Conservation (phyloP, 2,797 vertebrate species). For the Spinibarbus caldwelli region DNA sequence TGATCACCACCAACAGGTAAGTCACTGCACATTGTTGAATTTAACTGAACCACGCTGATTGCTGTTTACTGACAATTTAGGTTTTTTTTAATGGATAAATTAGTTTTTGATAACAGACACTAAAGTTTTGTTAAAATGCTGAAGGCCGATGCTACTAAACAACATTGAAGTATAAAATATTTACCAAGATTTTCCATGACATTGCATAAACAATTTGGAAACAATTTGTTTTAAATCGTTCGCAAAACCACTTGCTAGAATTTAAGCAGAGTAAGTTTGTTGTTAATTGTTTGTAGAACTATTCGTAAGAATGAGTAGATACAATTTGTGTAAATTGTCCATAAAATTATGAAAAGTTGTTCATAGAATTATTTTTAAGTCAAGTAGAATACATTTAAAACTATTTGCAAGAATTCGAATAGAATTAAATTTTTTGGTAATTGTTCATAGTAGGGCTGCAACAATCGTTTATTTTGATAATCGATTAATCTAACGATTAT, state of each 20-base stretch:
- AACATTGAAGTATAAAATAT: not conserved
- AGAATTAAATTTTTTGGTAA: not conserved
- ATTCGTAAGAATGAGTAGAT: not conserved
- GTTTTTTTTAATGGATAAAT: not conserved
- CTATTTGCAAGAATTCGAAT: not conserved
- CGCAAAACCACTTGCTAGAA: not conserved
- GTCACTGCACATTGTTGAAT: not conserved
- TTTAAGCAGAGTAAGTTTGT: not conserved
- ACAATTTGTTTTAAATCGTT: not conserved
- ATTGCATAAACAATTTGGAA: not conserved
- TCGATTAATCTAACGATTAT: no score
- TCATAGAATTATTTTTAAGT: not conserved
- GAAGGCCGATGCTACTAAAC: not conserved
- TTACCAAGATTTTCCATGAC: no score
- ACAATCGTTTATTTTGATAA: no score
- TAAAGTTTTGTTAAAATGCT: not conserved
- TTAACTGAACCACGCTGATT: not conserved
- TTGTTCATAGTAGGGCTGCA: no score
- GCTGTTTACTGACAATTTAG: not conserved
- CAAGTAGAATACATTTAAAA: not conserved
- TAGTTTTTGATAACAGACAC: not conserved
- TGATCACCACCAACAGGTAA: conserved; percentile 77
- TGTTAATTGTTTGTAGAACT: not conserved
- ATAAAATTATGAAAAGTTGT: no score
- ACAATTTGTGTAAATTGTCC: not conserved